Conservation (phyloP, 2,888 invertebrate genomes). For the Poecilobothrus nobilitatus region DNA sequence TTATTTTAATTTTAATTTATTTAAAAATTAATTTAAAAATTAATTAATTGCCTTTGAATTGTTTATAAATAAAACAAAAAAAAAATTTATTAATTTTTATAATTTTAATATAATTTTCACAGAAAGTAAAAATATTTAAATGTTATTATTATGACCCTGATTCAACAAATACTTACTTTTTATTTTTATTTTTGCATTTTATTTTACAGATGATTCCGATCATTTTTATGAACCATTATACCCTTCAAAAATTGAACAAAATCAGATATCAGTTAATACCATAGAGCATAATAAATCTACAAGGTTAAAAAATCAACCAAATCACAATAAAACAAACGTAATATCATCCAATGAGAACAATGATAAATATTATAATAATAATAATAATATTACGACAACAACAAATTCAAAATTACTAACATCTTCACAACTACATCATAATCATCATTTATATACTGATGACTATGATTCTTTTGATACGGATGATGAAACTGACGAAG, state of each 20-base stretch:
- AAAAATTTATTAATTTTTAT: neutral
- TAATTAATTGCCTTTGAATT: neutral
- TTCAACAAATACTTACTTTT: neutral
- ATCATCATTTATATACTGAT: constrained; percentile 40
- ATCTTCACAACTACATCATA: neutral
- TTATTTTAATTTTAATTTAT: too few species aligned
- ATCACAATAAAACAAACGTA: constrained; percentile 18
- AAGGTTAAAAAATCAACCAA: constrained; percentile 25
- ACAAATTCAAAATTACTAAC: neutral
- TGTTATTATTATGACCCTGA: too few species aligned
- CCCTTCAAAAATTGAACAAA: constrained; percentile 25
- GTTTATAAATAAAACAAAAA: neutral
- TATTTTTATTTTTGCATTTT: neutral
- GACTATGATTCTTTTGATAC: constrained; percentile 66
- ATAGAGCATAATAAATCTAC: constrained; percentile 25
- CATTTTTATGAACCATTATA: constrained; percentile 62
- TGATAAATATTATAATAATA: neutral
- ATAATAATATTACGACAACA: neutral
- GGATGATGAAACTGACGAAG: constrained; percentile 48
- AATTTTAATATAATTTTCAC: too few species aligned
- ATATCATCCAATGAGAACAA: neutral
- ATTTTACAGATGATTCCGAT: constrained; percentile 55
- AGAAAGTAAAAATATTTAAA: too few species aligned
- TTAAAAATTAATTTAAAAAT: too few species aligned
- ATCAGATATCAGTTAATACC: constrained; percentile 14